A percentile compares a stretch with the other conserved stretches of the same genome.
Evolutionary conservation across 2,113 vertebrate genomes (phyloP).

Genomic region (Myrmophylax atrothorax): DNA sequence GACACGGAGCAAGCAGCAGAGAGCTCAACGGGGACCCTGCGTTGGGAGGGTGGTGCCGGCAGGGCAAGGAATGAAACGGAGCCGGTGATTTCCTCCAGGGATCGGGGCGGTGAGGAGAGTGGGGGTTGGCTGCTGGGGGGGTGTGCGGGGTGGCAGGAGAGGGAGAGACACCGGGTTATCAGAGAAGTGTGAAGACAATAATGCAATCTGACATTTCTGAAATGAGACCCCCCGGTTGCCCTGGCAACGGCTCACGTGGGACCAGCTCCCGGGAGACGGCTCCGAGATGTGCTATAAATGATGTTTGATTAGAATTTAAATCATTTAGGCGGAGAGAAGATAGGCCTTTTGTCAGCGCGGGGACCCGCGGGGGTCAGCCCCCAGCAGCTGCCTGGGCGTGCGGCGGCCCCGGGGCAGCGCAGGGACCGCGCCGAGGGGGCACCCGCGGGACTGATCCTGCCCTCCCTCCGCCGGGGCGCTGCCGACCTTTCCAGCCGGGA

Average conservation of each 20-base stretch:
- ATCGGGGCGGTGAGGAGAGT: background rate
- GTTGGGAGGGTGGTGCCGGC: background rate
- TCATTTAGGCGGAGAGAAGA: slow-evolving; percentile 91
- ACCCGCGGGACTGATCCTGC: slow-evolving; percentile 28
- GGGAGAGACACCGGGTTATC: slow-evolving; percentile 85
- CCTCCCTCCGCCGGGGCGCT: slow-evolving; percentile 31
- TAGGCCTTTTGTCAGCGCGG: slow-evolving; percentile 84
- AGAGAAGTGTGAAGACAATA: slow-evolving; percentile 99
- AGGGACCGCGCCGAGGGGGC: background rate
- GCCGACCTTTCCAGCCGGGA: slow-evolving; percentile 26
- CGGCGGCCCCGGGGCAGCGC: background rate
- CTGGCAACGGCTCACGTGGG: slow-evolving; percentile 94
- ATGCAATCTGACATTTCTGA: slow-evolving; percentile 99
- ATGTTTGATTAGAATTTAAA: slow-evolving; percentile 98
- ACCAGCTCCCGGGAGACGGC: slow-evolving; percentile 85
- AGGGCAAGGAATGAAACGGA: background rate
- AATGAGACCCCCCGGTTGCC: slow-evolving; percentile 98
- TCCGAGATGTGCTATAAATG: slow-evolving; percentile 93
- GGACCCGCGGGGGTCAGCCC: slow-evolving; percentile 63
- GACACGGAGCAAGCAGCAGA: background rate
- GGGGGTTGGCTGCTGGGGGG: background rate
- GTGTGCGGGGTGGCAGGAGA: slow-evolving; percentile 2
- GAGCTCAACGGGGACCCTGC: background rate
- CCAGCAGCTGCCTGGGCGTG: slow-evolving; percentile 34
- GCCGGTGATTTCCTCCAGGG: slow-evolving; percentile 34